Evolutionary conservation across 2,113 vertebrate species (phyloP).

Genomic region (Plotosus lineatus): DNA sequence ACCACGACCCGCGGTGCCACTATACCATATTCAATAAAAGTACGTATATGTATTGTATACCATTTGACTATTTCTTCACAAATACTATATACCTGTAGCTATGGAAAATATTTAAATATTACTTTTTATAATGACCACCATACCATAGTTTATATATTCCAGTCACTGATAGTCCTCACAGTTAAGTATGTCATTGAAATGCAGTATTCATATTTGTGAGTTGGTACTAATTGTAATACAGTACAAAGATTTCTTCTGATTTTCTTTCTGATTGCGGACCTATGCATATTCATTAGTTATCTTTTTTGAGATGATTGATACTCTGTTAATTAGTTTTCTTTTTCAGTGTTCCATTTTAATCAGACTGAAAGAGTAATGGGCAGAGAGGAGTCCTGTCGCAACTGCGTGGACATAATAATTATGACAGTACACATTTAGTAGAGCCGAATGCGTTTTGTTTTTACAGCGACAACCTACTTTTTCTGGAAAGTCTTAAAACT

Average conservation of each 20-base stretch:
- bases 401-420: conserved; percentile 1
- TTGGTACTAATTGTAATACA: neutral
- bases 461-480: neutral
- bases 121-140: no score
- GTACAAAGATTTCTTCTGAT: no score
- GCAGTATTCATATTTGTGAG: neutral
- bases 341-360: conserved; percentile 20
- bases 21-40: no score
- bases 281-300: conserved; percentile 11
- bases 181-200: neutral
- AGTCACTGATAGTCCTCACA: neutral
- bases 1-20: no score
- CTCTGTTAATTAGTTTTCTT: neutral
- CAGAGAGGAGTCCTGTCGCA: neutral
- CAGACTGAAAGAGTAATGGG: neutral
- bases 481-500: neutral
- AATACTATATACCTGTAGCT: no score
- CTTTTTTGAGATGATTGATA: neutral
- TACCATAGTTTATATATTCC: neutral
- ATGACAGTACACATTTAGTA: neutral
- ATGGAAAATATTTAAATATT: no score
- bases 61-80: no score
- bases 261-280: neutral
- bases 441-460: conserved; percentile 17
- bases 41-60: no score